Percentiles rank a stretch among this genome's conserved stretches.
phyloP scores from a whole-genome alignment of 2,113 vertebrate genomes.

The Rhinoptilus africanus region DNA sequence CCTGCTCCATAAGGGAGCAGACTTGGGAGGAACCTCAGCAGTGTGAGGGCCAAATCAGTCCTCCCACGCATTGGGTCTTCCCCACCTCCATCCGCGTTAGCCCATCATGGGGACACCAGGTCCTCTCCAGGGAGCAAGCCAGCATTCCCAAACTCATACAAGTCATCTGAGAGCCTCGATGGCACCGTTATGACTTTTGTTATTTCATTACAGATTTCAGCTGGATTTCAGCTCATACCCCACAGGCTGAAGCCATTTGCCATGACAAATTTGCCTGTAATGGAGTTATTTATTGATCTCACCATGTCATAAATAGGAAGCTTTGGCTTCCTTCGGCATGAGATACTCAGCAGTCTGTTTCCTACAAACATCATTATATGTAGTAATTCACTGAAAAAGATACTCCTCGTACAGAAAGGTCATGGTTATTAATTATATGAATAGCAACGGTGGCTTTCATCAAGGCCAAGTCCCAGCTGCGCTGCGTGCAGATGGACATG shows the following conservation, averaged over 20 bases:
- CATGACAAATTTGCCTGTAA: neutral
- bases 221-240: neutral
- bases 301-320: neutral
- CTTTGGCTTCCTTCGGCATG: neutral
- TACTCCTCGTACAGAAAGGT: neutral
- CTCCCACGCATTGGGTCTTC: rapidly evolving
- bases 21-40: neutral
- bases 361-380: neutral
- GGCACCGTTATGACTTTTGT: neutral
- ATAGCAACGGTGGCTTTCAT: neutral
- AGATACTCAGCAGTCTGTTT: neutral
- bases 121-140: neutral
- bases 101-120: neutral
- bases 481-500: rapidly evolving
- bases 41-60: rapidly evolving
- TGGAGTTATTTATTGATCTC: neutral
- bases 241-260: neutral
- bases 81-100: neutral
- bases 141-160: neutral
- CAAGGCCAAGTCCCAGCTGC: neutral
- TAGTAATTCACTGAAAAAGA: neutral
- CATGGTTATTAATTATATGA: neutral
- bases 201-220: neutral
- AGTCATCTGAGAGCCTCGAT: neutral
- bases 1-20: rapidly evolving